Conservation (phyloP, 2,797 vertebrate genomes). For the Podargus strigoides region DNA sequence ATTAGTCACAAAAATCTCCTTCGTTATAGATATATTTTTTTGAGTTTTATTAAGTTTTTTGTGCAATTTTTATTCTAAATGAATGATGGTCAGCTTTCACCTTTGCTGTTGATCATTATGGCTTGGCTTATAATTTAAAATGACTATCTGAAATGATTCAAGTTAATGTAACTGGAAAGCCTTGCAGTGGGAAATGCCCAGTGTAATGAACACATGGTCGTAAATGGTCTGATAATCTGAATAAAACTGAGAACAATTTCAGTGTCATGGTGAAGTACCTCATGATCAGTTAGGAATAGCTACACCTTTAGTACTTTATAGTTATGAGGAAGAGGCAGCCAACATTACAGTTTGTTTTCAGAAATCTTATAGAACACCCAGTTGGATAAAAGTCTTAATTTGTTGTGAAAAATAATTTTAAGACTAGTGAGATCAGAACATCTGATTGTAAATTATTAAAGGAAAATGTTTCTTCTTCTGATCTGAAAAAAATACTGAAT, state of each 20-base stretch:
- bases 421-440: not conserved
- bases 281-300: not conserved
- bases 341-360: not conserved
- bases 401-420: not conserved
- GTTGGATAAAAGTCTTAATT: not conserved
- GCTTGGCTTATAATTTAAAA: not conserved
- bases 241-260: not conserved
- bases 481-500: not conserved
- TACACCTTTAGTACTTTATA: not conserved
- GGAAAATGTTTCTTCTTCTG: not conserved
- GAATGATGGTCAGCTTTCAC: not conserved
- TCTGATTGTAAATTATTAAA: not conserved
- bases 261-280: not conserved
- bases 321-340: not conserved
- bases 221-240: not conserved
- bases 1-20: not conserved
- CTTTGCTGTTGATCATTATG: not conserved
- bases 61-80: not conserved
- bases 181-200: not conserved
- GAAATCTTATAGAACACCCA: not conserved
- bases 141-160: not conserved
- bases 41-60: not conserved
- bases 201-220: not conserved
- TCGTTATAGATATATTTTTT: too few relatives aligned
- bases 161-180: not conserved